Evolutionary conservation across 1,140 invertebrate genomes (phyloP).

Genomic region (Sycophaga agraensis): DNA sequence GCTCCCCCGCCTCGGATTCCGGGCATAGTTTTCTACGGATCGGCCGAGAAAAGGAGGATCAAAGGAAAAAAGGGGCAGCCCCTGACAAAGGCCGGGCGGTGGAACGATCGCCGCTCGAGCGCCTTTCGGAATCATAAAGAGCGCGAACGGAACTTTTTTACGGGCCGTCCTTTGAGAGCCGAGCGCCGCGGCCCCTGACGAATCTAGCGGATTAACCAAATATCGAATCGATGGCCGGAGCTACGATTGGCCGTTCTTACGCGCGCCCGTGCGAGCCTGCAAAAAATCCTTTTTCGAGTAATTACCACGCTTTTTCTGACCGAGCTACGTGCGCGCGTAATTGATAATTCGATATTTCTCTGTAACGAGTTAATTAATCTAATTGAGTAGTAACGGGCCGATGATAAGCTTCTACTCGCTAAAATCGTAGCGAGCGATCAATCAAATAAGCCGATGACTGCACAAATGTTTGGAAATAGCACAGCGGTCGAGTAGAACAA

Average conservation of each 20-base stretch:
- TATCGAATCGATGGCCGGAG: constrained; percentile 37
- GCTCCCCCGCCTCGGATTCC: neutral
- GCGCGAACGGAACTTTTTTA: neutral
- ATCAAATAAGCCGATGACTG: no score
- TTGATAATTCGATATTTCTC: no score
- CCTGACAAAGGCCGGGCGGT: neutral
- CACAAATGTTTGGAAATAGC: no score
- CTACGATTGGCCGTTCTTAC: constrained; percentile 22
- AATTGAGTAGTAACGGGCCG: no score
- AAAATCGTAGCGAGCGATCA: no score
- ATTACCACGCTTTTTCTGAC: no score
- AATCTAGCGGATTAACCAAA: constrained; percentile 34
- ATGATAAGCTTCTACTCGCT: no score
- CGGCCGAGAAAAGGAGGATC: neutral
- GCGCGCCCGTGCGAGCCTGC: neutral
- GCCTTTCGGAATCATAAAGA: constrained; percentile 28
- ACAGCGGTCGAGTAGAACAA: no score
- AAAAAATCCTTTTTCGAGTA: neutral
- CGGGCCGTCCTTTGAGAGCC: constrained; percentile 18
- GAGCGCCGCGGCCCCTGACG: constrained; percentile 31
- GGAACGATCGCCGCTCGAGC: neutral
- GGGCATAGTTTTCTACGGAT: constrained; percentile 9
- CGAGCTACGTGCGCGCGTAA: no score
- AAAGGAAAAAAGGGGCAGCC: neutral
- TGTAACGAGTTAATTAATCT: no score